Conservation (phyloP, 2,113 vertebrate genomes). For the Halcyon malimbica region DNA sequence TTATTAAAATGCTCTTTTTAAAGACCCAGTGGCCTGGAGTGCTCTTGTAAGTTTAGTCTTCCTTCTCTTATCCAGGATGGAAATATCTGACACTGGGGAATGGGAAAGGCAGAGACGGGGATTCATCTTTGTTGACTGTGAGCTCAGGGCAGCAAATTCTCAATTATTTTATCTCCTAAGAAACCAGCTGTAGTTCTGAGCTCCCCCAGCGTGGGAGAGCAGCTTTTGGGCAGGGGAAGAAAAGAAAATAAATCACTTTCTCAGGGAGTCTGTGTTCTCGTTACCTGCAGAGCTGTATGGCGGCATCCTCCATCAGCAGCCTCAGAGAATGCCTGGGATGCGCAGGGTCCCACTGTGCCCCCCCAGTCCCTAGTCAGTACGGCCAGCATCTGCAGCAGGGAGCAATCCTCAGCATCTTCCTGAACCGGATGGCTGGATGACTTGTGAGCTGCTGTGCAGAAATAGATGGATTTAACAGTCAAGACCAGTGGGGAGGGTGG, state of each 20-base stretch:
- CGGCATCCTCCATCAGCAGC: neutral
- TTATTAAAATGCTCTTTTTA: neutral
- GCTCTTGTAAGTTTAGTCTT: neutral
- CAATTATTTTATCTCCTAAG: neutral
- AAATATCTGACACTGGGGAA: neutral
- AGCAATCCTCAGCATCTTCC: neutral
- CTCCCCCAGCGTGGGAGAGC: neutral
- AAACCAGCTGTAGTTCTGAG: neutral
- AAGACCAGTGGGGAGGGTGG: too few relatives aligned
- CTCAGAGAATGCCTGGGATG: rapidly evolving
- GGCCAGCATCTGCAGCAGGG: neutral
- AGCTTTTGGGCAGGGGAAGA: neutral
- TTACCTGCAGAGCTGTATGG: neutral
- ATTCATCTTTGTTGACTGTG: neutral
- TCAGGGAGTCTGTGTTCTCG: neutral
- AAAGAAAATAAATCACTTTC: neutral
- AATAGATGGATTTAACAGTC: neutral
- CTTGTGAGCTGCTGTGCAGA: neutral
- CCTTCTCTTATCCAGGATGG: neutral
- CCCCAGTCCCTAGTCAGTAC: neutral
- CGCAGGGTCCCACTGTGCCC: rapidly evolving
- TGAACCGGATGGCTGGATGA: neutral
- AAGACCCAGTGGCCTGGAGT: too few relatives aligned
- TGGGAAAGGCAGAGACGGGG: neutral
- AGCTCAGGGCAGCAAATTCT: neutral